Percentiles rank a stretch among this genome's conserved stretches.
Conservation (phyloP, 2,797 vertebrate genomes). For the Podargus strigoides region DNA sequence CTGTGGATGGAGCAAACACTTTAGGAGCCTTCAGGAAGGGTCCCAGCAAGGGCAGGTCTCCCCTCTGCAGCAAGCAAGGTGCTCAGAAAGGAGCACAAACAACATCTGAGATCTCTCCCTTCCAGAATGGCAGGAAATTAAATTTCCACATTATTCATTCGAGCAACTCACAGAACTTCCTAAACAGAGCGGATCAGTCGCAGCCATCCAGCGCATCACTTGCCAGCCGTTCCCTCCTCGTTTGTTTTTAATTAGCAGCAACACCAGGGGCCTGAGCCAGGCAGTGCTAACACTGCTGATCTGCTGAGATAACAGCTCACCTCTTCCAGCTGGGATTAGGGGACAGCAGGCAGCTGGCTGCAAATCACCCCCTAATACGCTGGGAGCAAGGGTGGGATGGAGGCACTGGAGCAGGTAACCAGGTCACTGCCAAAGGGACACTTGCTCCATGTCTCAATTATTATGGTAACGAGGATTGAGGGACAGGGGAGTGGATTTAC, state of each 20-base stretch:
- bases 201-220: neutral
- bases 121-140: neutral
- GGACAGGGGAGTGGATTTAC: neutral
- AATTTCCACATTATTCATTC: neutral
- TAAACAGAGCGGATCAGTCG: neutral
- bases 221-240: neutral
- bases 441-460: neutral
- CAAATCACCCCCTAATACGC: neutral
- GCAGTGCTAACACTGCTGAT: neutral
- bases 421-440: neutral
- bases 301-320: neutral
- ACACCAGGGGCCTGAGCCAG: neutral
- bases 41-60: neutral
- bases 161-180: neutral
- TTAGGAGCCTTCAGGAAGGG: neutral
- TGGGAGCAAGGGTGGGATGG: neutral
- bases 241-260: neutral
- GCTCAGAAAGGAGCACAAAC: neutral
- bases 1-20: neutral
- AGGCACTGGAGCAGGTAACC: neutral
- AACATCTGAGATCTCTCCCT: neutral
- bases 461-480: accelerated
- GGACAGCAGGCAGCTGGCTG: neutral
- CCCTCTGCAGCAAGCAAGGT: neutral
- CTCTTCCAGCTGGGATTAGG: neutral